Evolutionary conservation across 2,113 vertebrate species (phyloP).

Genomic region (Telmatochromis brichardi): DNA sequence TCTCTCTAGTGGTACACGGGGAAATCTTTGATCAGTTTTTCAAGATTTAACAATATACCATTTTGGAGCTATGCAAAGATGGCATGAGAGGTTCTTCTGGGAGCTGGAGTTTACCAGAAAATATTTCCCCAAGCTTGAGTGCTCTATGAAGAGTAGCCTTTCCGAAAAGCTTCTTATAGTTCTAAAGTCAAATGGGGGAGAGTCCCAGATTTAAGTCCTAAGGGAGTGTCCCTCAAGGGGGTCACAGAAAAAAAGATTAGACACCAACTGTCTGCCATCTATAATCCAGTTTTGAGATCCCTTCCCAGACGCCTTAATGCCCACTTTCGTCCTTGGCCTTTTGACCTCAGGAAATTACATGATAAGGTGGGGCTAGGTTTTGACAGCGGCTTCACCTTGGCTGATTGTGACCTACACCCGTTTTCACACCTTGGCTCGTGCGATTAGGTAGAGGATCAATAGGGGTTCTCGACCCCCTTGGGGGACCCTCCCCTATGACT

Average conservation of each 20-base stretch:
- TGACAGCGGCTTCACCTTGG: neutral
- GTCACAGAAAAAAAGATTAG: neutral
- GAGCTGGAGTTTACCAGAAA: neutral
- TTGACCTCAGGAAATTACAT: neutral
- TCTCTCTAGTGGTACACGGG: neutral
- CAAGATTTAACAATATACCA: neutral
- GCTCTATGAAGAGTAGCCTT: neutral
- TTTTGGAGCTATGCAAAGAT: neutral
- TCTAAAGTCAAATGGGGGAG: neutral
- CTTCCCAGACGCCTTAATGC: accelerated
- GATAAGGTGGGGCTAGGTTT: neutral
- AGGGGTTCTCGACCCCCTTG: neutral
- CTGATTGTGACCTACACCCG: neutral
- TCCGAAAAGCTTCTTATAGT: neutral
- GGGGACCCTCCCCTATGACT: neutral
- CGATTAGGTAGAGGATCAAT: neutral
- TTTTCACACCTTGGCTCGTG: neutral
- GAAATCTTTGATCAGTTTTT: neutral
- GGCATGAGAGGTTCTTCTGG: neutral
- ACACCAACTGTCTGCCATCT: neutral
- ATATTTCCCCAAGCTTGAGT: neutral
- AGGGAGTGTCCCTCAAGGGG: neutral
- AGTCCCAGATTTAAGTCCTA: neutral
- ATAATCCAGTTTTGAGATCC: neutral
- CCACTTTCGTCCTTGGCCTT: neutral